Base-by-base conservation (phyloP, 1,140 invertebrate species). In the Drosophila nigrodunni region DNA sequence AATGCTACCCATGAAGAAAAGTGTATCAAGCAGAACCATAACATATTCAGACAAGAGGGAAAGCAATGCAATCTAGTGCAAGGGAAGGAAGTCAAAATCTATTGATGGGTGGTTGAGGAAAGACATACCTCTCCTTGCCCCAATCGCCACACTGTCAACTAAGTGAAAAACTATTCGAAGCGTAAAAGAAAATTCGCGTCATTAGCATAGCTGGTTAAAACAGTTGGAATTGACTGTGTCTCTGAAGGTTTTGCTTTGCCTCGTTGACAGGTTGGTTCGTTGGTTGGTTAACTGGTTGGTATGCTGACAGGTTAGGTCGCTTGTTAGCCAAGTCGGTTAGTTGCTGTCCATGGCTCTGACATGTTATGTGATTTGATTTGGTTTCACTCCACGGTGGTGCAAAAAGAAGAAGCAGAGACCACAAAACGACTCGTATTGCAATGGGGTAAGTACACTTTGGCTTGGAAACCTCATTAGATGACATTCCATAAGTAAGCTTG, bases 281-380 rank as follows among this genome's bases (percentile, higher is more conserved):
- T 30, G 8, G 41, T 61, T 43, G 25, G 15, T 37, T 30, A 13
- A 21, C 47, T n/a, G 25, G 30, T 18, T 30, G 57, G 30, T 41
- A 55, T 60, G 58, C 15, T 54, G 49, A 15, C 30, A 25, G 67
- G 41, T 18, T 30, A 18, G 46, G 57, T 52, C 13, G 59, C 54
- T 59, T 55, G 61, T 37, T 68, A 62, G 62, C 62, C 21, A 30
- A 30, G 25, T 30, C 34, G 37, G 66, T 72, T 54, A 35, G 52
- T 65, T 44, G 41, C 3, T 30, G 15, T 34, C 9, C 43, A 13
- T 46, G 35, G 58, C 7, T 39, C 7, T 68, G 67, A 79, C 82
- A 82, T 86, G 82, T 82, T 87, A 86, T 87, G 82, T 88, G 82
- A 86, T 86, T 86, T 86, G 69, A 86, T 85, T 83, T 83, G 71